Evolutionary conservation across 1,140 invertebrate genomes (phyloP).

Genomic region (Drosophila carrolli): DNA sequence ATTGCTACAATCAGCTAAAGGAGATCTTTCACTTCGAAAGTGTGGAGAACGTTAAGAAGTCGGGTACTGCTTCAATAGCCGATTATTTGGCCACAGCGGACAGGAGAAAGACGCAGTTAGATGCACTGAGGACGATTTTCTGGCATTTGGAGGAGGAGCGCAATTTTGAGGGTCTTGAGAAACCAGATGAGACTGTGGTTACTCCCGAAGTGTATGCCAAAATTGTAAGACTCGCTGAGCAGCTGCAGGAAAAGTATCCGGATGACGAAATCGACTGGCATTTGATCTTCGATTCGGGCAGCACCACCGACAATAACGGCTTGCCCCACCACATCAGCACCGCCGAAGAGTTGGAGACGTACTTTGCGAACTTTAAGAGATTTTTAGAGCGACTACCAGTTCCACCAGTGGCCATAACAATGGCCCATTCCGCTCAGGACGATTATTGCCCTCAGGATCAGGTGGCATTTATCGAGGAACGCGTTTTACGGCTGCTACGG

Average conservation of each 20-base stretch:
- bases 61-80: conserved; percentile 48
- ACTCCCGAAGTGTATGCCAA: conserved; percentile 72
- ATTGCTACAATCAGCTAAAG: conserved; percentile 89
- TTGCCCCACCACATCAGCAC: conserved; percentile 93
- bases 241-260: conserved; percentile 85
- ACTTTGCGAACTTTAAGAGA: conserved; percentile 87
- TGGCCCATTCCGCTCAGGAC: conserved; percentile 93
- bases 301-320: conserved; percentile 91
- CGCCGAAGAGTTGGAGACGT: conserved; percentile 87
- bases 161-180: conserved; percentile 85
- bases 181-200: conserved; percentile 60
- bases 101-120: conserved; percentile 86
- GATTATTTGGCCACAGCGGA: conserved; percentile 67
- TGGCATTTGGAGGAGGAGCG: conserved; percentile 87
- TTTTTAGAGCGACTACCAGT: conserved; percentile 88
- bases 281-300: conserved; percentile 92
- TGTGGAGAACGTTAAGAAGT: conserved; percentile 74
- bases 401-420: conserved; percentile 90
- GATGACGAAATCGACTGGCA: conserved; percentile 91
- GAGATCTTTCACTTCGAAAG: conserved; percentile 85
- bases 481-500: conserved; percentile 86
- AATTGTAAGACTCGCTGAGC: conserved; percentile 85
- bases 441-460: conserved; percentile 93
- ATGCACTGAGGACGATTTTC: conserved; percentile 88
- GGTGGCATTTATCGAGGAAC: conserved; percentile 89